phyloP scores from a whole-genome alignment of 2,797 vertebrate genomes.

The Myotis planiceps region DNA sequence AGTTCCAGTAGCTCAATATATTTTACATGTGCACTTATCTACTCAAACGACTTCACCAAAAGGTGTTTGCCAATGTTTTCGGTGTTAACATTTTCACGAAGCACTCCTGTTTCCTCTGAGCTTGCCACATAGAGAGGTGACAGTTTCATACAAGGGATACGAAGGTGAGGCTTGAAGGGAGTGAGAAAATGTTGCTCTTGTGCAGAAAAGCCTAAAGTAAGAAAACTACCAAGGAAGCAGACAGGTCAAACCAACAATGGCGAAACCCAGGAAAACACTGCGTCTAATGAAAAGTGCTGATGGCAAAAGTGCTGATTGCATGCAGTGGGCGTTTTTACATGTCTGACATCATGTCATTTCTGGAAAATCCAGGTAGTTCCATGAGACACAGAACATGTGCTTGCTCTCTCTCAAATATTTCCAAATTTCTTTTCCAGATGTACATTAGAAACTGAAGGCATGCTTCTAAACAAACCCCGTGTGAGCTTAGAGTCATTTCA shows the following conservation, averaged over 20 bases:
- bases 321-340: neutral
- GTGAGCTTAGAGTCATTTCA: neutral
- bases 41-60: neutral
- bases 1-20: neutral
- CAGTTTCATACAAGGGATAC: fast-evolving
- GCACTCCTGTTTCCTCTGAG: neutral
- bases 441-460: neutral
- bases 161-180: neutral
- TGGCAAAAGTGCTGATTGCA: too few species aligned
- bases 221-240: neutral
- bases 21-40: neutral
- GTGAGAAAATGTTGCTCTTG: fast-evolving
- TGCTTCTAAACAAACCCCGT: neutral
- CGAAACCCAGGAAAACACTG: fast-evolving
- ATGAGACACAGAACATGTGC: neutral
- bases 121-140: neutral
- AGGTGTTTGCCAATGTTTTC: neutral
- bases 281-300: neutral
- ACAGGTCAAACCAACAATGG: fast-evolving
- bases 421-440: neutral
- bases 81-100: neutral
- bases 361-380: neutral
- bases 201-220: neutral
- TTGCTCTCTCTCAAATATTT: neutral
- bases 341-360: neutral